Conservation (phyloP, 1,140 invertebrate species). For the Saccostrea glomerata region DNA sequence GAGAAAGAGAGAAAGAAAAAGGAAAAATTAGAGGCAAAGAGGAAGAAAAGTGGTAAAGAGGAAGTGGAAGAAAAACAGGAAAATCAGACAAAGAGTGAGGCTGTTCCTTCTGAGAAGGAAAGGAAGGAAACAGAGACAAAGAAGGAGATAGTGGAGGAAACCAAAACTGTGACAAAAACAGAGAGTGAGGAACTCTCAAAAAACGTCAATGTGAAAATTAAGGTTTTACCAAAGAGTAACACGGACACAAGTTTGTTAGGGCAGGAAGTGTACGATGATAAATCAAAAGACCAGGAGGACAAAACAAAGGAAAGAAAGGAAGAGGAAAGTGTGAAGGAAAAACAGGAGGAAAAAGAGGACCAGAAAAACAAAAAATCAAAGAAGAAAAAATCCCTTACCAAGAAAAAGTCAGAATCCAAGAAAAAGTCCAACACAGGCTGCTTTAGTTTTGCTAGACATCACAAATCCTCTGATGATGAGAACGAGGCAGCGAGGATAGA, state of each 20-base stretch:
- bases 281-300: constrained; percentile 11
- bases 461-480: not conserved
- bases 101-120: not conserved
- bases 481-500: constrained; percentile 36
- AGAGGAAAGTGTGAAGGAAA: constrained; percentile 39
- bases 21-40: constrained; percentile 47
- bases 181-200: constrained; percentile 37
- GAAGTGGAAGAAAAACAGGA: not conserved
- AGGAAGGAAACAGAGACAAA: not conserved
- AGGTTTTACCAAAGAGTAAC: constrained; percentile 25
- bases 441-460: constrained; percentile 17
- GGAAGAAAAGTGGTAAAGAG: constrained; percentile 4
- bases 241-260: constrained; percentile 12
- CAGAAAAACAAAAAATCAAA: constrained; percentile 42
- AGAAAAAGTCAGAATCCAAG: not conserved
- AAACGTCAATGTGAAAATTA: not conserved
- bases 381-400: not conserved
- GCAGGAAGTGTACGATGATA: constrained; percentile 23
- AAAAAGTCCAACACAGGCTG: constrained; percentile 26
- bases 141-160: constrained; percentile 4
- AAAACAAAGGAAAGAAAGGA: not conserved
- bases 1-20: constrained; percentile 40
- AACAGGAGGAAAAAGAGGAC: constrained; percentile 38
- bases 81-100: not conserved
- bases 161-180: constrained; percentile 1